Evolutionary conservation across 2,797 vertebrate species (phyloP), one percentile per base, ranked within the genome.

Genomic region (Clarias laeviceps): DNA sequence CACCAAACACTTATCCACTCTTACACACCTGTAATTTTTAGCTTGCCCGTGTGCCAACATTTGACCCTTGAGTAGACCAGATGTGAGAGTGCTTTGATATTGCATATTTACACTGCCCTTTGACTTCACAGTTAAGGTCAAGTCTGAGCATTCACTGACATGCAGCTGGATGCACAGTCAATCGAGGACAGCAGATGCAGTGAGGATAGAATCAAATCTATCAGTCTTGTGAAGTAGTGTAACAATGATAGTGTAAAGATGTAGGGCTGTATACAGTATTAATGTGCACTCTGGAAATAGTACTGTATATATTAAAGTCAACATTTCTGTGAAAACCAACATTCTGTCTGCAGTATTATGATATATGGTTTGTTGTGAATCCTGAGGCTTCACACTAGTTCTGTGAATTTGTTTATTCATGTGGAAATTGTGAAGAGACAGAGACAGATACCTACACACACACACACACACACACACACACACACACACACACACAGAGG

Each of bases 71-170:
- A 72, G 59, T 56, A 82, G 78, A 87, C 56, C 89, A 89, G 88
- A 86, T 88, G 87, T 86, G 54, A 37, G 14, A 14, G 50, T 1
- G 14, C 84, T 88, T 89, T 90, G 69, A 82, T 87, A 86, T 82
- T 20, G 54, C 69, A 88, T 54, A 62, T 85, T 81, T 83, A 81
- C 64, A 64, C 37, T 45, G 82, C 34, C 20, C 69, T 76, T 24
- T 20, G 57, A 77, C 86, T 91, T 82, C 88, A 86, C 62, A 80
- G 80, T 82, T 78, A 77, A 27, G 65, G 83, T 85, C 66, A 85
- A 66, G 65, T 82, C 77, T 82, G 86, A 87, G 84, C 87, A 82
- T 88, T 83, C 22, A n/a, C 32, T 84, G 62, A 50, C 57, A 27
- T 79, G 22, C 29, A 72, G 34, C 22, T 86, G 84, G 81, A 72